These are phyloP conservation scores for Cotesia typhae DNA, from an alignment of 1,140 invertebrate genomes.

Conservation along the genomic window DNA sequence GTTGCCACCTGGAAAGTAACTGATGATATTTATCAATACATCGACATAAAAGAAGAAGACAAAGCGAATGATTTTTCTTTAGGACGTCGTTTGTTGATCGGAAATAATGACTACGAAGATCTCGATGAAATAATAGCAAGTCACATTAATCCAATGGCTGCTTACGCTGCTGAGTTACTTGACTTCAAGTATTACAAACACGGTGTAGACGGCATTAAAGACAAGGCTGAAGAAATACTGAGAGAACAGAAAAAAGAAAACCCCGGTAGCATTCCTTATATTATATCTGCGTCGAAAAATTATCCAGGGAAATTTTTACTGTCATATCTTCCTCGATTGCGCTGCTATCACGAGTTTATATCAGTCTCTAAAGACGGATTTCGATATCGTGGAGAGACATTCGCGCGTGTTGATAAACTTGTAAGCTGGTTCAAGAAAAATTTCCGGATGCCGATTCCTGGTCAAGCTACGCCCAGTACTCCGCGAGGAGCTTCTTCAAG, in stretches of 20 bases:
- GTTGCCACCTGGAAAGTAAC: constrained; percentile 99
- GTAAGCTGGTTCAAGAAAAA: constrained; percentile 99
- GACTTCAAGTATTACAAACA: constrained; percentile 91
- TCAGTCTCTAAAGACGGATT: constrained; percentile 93
- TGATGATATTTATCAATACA: constrained; percentile 93
- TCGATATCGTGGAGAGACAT: constrained; percentile 87
- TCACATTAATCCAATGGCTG: constrained; percentile 95
- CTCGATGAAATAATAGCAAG: constrained; percentile 98
- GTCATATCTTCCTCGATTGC: constrained; percentile 88
- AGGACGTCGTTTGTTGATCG: constrained; percentile 86
- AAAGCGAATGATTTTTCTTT: constrained; percentile 97
- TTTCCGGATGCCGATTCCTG: constrained; percentile 89
- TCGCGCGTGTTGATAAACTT: constrained; percentile 83
- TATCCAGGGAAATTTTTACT: constrained; percentile 95
- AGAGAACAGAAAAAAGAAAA: constrained; percentile 87
- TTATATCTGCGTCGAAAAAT: constrained; percentile 85
- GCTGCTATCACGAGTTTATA: constrained; percentile 90
- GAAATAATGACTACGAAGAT: constrained; percentile 94
- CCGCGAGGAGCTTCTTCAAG: constrained; percentile 71
- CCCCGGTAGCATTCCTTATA: constrained; percentile 89
- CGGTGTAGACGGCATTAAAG: constrained; percentile 75
- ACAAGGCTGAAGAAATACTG: constrained; percentile 88
- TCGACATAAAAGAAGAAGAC: constrained; percentile 94
- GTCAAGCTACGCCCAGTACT: constrained; percentile 75
- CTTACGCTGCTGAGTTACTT: constrained; percentile 87